Base-by-base conservation (phyloP, 2,113 vertebrate genomes). In the Notechis scutatus region DNA sequence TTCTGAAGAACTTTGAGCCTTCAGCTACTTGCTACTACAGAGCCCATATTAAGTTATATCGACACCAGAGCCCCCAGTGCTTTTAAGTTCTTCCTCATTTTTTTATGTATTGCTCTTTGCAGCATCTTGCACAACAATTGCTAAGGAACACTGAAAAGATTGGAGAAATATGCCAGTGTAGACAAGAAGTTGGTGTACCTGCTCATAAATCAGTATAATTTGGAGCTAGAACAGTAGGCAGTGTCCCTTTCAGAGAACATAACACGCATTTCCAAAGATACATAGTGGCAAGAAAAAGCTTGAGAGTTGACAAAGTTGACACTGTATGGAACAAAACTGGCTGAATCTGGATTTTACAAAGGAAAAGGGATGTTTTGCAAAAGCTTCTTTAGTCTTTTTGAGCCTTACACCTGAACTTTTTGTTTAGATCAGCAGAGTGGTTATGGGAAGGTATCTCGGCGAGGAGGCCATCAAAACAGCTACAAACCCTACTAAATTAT, bases 401-500 rank as follows among this genome's bases (percentile, higher is more conserved):
- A 90, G 29, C 18, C 74, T 90, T 24, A 52, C 52, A 6, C 14
- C n/a, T 95, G 85, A 95, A 95, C 96, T 94, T 92, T 97, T 54
- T 94, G 8, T 97, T 96, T 96, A 99, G 99, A 99, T 98, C 98
- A 99, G 97, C 98, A 99, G 97, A 99, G 98, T 97, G 99, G 99
- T 98, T 99, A 99, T 96, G 99, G 99, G 94, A 99, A 99, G 98
- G 98, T 99, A 95, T 98, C 98, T 96, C 98, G 99, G 97, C 98
- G 99, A 98, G 98, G 98, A 90, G 98, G 98, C 96, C 99, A 99
- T 98, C 98, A 98, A 98, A 99, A 99, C 98, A 99, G 98, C 97
- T 99, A 99, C 99, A 99, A 99, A 98, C 99, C 99, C 92, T 99
- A 99, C 98, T 99, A 99, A 99, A 97, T 98, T 98, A 98, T 98